Conservation (phyloP, 2,113 vertebrate species). For the Aegotheles bennettii region DNA sequence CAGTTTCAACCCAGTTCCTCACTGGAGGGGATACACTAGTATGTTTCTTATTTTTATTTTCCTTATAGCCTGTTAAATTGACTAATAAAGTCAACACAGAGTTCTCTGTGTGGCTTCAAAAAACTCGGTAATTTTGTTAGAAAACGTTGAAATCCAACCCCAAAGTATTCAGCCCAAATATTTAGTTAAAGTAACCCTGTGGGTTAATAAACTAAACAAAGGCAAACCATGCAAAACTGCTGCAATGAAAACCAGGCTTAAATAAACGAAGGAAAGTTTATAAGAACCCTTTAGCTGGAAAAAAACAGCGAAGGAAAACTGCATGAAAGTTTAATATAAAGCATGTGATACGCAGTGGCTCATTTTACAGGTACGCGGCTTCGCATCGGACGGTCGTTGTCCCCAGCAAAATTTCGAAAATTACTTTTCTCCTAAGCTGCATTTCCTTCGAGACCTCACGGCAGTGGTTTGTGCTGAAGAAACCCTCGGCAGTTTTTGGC, state of each 20-base stretch:
- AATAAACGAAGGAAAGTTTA: conserved; percentile 96
- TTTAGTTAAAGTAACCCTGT: conserved; percentile 96
- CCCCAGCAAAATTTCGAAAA: neutral
- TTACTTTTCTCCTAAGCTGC: neutral
- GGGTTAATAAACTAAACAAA: conserved; percentile 99
- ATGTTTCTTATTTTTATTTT: conserved; percentile 70
- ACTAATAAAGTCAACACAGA: conserved; percentile 82
- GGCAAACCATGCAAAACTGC: conserved; percentile 95
- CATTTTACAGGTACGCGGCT: conserved; percentile 70
- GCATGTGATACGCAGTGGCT: conserved; percentile 80
- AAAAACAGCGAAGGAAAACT: conserved; percentile 74
- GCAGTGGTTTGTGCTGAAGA: neutral
- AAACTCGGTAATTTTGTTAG: conserved; percentile 83
- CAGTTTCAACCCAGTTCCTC: neutral
- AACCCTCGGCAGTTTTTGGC: neutral
- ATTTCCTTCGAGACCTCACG: neutral
- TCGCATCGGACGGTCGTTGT: neutral
- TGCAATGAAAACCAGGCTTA: conserved; percentile 98
- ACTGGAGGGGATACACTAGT: conserved; percentile 39
- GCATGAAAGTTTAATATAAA: conserved; percentile 87
- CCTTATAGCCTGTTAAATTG: conserved; percentile 78
- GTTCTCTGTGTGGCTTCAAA: conserved; percentile 81
- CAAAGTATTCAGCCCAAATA: conserved; percentile 86
- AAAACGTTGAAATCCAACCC: conserved; percentile 89
- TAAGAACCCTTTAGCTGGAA: conserved; percentile 83